Percentiles rank a stretch among this genome's conserved stretches.
Conservation (phyloP, 1,140 invertebrate genomes). For the Drosophila littoralis region DNA sequence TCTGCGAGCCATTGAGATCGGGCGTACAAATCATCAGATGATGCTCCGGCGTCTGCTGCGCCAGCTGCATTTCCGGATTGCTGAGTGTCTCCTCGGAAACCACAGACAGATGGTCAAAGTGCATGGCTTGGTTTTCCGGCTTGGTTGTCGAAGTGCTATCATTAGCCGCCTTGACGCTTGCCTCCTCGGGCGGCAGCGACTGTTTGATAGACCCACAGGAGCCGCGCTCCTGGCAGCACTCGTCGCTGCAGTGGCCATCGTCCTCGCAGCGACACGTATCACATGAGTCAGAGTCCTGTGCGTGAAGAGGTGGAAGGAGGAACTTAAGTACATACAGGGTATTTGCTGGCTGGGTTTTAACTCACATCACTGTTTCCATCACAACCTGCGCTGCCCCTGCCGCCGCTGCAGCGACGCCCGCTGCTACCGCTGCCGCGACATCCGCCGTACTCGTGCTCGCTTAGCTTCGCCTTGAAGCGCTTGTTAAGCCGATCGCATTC, state of each 20-base stretch:
- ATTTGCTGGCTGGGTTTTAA: neutral
- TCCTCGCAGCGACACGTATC: conserved; percentile 84
- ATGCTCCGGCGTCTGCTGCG: conserved; percentile 58
- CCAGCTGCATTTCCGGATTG: conserved; percentile 84
- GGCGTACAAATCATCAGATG: conserved; percentile 55
- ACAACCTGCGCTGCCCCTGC: conserved; percentile 72
- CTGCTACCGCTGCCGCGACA: conserved; percentile 74
- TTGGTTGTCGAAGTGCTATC: conserved; percentile 81
- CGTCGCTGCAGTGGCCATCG: conserved; percentile 81
- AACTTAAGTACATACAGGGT: neutral
- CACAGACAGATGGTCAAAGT: conserved; percentile 90
- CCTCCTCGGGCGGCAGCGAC: conserved; percentile 56
- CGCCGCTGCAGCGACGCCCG: conserved; percentile 58
- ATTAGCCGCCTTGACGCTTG: conserved; percentile 63
- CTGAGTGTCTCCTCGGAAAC: conserved; percentile 89
- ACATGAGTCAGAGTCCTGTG: conserved; percentile 83
- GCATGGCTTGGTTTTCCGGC: conserved; percentile 85
- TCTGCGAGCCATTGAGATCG: conserved; percentile 71
- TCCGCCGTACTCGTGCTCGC: conserved; percentile 67
- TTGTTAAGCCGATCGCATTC: conserved; percentile 94
- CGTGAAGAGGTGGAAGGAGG: too few species aligned
- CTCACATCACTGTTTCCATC: conserved; percentile 82
- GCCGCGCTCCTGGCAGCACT: conserved; percentile 75
- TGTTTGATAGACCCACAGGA: conserved; percentile 62
- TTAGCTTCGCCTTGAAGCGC: conserved; percentile 76